Base-by-base conservation (phyloP, 2,888 invertebrate genomes). In the Cylloceria caligata region DNA sequence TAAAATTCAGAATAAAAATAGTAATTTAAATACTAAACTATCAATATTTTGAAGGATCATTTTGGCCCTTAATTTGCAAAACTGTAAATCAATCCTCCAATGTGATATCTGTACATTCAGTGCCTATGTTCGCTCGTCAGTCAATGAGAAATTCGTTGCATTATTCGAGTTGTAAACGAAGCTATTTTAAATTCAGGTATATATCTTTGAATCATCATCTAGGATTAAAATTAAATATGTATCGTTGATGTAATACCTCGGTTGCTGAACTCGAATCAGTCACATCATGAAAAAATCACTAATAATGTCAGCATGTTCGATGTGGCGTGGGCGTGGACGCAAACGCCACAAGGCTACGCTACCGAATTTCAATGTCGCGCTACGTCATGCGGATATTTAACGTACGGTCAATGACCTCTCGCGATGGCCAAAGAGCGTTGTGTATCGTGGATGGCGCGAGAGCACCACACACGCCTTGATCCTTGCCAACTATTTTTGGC, bases 331-430 rank as follows among this genome's bases (percentile, higher is more conserved):
- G 62, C 39, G 72, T 77, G 65, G 69, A 77, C 47, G 55, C 21
- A 64, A 39, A 71, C 6, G 55, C 68, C 13, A 27, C 55, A 67
- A 77, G 49, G 39, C 60, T 49, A 68, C 45, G 60, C 52, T 27
- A 30, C 39, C 81, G 73, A 83, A 83, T 83, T 81, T 81, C 83
- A 83, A 83, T 81, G 83, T 81, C 83, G 78, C 34, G 39, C 60
- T 45, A 71, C 73, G 72, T 78, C 77, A 69, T 73, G 62, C 45
- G 34, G 78, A 57, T 52, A 74, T 80, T 80, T 69, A 80, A 55
- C 76, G 57, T n/a, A 65, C 49, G 83, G 78, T 81, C 83, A 19
- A 65, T 57, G 81, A 81, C 83, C 83, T 52, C 65, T 42, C 16
- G 34, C 45, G 57, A 16, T 52, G 47, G 24, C 78, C 68, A 68